Evolutionary conservation across 2,888 invertebrate species (phyloP).

Genomic region (Coleophora deauratella): DNA sequence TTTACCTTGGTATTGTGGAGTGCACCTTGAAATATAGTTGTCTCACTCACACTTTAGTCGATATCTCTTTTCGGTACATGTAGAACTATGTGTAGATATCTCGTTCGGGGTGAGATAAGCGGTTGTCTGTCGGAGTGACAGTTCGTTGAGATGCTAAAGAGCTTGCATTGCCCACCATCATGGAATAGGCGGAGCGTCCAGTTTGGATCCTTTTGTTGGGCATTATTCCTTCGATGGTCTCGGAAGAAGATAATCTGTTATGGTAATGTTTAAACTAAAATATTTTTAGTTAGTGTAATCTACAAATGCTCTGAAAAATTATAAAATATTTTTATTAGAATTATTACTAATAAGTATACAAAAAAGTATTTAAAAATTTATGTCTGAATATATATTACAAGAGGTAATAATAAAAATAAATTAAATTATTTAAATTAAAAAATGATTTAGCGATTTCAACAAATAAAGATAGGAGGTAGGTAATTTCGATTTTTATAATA

Average conservation of each 20-base stretch:
- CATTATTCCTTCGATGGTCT: constrained; percentile 30
- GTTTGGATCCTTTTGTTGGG: constrained; percentile 28
- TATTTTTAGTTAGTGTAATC: no score
- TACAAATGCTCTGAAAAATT: no score
- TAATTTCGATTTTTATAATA: no score
- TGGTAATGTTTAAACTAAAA: no score
- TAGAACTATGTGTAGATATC: constrained; percentile 66
- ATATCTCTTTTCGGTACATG: constrained; percentile 61
- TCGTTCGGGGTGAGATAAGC: constrained; percentile 62
- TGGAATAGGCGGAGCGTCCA: constrained; percentile 64
- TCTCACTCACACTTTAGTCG: constrained; percentile 50
- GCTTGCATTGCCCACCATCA: constrained; percentile 58
- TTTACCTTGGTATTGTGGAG: constrained; percentile 40
- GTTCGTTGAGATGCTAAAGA: constrained; percentile 41
- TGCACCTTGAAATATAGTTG: constrained; percentile 58
- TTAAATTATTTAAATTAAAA: no score
- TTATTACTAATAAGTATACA: no score
- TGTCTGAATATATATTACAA: no score
- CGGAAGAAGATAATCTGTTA: constrained; percentile 12
- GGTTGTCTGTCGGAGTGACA: constrained; percentile 57
- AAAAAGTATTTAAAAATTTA: no score
- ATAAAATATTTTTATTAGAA: no score
- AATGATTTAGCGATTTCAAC: no score
- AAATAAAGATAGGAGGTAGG: no score
- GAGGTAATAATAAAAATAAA: no score